Evolutionary conservation across 1,140 invertebrate genomes (phyloP).

Genomic region (Papilio machaon): DNA sequence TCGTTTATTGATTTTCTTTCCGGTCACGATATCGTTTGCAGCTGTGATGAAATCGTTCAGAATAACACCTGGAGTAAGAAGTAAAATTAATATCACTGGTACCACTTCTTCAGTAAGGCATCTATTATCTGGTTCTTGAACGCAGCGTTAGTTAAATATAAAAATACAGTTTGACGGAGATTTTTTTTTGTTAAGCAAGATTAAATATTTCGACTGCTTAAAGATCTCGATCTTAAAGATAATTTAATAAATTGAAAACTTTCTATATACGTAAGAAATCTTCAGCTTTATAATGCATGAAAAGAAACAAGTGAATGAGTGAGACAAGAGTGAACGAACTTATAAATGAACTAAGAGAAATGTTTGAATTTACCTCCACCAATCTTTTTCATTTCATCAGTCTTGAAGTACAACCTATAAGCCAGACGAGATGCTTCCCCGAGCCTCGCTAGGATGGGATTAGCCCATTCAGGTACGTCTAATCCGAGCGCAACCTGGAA

Average conservation of each 20-base stretch:
- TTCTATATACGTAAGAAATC: too few relatives aligned
- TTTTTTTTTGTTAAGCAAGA: too few relatives aligned
- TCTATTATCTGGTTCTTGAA: not conserved
- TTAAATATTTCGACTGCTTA: too few relatives aligned
- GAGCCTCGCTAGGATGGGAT: constrained; percentile 59
- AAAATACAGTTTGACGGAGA: too few relatives aligned
- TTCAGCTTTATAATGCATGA: too few relatives aligned
- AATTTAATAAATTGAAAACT: too few relatives aligned
- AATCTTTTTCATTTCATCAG: constrained; percentile 69
- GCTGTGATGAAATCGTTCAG: constrained; percentile 64
- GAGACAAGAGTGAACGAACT: too few relatives aligned
- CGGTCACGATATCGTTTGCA: constrained; percentile 55
- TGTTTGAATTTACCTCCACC: constrained; percentile 66
- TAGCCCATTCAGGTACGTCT: constrained; percentile 69
- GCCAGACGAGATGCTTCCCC: constrained; percentile 63
- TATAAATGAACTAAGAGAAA: not conserved
- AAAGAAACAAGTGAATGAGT: too few relatives aligned
- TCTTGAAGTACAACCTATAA: constrained; percentile 69
- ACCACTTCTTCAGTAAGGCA: too few relatives aligned
- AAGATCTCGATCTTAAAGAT: too few relatives aligned
- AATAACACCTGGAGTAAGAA: constrained; percentile 55
- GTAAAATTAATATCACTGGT: not conserved
- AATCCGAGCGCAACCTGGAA: constrained; percentile 61
- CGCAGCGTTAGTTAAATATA: too few relatives aligned
- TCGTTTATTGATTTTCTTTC: constrained; percentile 52